These are phyloP conservation scores for Choloepus hoffmanni DNA, from an alignment of 2,113 vertebrate species.

Conservation along the genomic window DNA sequence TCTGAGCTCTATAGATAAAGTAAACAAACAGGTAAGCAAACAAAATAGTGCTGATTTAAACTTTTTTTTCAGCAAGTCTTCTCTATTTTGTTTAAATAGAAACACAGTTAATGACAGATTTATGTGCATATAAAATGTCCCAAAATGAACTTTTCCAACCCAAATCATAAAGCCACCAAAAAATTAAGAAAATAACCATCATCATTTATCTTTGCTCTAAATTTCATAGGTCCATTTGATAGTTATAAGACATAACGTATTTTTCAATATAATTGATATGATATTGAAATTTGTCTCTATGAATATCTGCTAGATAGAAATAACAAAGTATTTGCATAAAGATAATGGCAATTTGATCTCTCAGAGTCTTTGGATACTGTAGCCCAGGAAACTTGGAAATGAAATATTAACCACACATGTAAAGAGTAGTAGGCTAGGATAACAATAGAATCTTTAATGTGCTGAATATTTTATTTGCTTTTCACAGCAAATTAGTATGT, in stretches of 20 bases:
- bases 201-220: neutral
- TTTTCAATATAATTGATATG: neutral
- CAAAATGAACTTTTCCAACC: neutral
- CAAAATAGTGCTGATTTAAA: too few species aligned
- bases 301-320: too few species aligned
- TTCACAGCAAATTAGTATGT: conserved; percentile 63
- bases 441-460: neutral
- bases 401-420: neutral
- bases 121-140: too few species aligned
- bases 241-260: neutral
- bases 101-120: neutral
- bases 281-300: neutral
- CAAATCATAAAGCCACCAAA: neutral
- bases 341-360: neutral
- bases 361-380: neutral
- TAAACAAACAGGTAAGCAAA: neutral
- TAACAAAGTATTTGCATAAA: neutral
- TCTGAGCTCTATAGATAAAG: too few species aligned
- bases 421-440: neutral
- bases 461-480: conserved; percentile 71
- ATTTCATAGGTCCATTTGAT: fast-evolving
- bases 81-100: neutral
- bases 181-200: neutral
- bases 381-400: neutral
- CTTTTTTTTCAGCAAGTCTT: neutral